A percentile compares a stretch with the other conserved stretches of the same genome.
Conservation (phyloP, 1,140 invertebrate species). For the Daktulosphaira vitifoliae region DNA sequence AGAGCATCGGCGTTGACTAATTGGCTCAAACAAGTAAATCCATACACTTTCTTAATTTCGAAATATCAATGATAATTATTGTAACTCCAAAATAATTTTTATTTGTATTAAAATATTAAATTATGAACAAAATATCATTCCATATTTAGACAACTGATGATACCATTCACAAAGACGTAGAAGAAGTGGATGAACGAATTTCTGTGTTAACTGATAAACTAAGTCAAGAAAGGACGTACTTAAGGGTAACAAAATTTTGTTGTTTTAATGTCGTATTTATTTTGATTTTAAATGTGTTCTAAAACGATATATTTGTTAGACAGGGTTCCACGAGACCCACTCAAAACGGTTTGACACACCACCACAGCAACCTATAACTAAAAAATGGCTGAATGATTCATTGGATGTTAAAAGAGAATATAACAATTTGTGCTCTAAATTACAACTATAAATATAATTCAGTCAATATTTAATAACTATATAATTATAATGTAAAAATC, state of each 20-base stretch:
- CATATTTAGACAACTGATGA: constrained; percentile 37
- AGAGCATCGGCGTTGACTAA: constrained; percentile 49
- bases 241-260: constrained; percentile 16
- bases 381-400: neutral
- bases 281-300: neutral
- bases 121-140: neutral
- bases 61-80: too few species aligned
- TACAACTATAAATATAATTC: too few species aligned
- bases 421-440: neutral
- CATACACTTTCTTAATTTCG: neutral
- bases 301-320: constrained; percentile 12
- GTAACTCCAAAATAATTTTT: too few species aligned
- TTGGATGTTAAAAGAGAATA: constrained; percentile 5
- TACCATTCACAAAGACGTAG: constrained; percentile 40
- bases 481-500: too few species aligned
- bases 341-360: constrained; percentile 12
- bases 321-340: constrained; percentile 13
- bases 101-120: neutral
- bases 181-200: constrained; percentile 39
- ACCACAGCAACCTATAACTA: neutral
- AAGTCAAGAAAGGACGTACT: constrained; percentile 35
- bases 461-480: too few species aligned
- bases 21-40: constrained; percentile 52
- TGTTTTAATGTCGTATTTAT: constrained; percentile 30
- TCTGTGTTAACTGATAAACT: constrained; percentile 35